Evolutionary conservation across 2,113 vertebrate species (phyloP).

Genomic region (Leptosomus discolor): DNA sequence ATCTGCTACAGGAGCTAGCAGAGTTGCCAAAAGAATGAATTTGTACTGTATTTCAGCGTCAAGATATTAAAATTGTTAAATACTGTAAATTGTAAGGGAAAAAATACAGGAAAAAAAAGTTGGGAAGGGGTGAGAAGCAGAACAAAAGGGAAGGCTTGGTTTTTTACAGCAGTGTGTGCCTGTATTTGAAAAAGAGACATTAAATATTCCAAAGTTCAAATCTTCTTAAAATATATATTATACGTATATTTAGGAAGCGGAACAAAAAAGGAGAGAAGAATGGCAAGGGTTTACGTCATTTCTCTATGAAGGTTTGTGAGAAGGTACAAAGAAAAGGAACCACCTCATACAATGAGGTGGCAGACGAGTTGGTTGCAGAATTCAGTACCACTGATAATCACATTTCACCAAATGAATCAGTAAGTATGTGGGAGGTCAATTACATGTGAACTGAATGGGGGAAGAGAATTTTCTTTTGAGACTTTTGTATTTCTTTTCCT

Average conservation of each 20-base stretch:
- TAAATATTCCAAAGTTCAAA: slow-evolving; percentile 35
- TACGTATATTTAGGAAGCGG: slow-evolving; percentile 81
- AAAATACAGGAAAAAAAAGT: not conserved
- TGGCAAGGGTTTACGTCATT: slow-evolving; percentile 96
- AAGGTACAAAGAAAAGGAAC: slow-evolving; percentile 98
- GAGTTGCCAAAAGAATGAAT: not conserved
- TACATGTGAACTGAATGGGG: slow-evolving; percentile 3
- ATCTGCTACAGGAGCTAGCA: not conserved
- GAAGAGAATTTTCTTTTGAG: slow-evolving; percentile 10
- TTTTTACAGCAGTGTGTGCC: not conserved
- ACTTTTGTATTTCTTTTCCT: not conserved
- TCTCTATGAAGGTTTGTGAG: slow-evolving; percentile 99
- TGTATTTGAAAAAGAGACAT: slow-evolving; percentile 44
- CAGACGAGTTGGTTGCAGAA: slow-evolving; percentile 96
- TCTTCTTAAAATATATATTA: slow-evolving; percentile 45
- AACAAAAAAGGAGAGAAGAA: slow-evolving; percentile 99
- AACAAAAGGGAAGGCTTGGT: not conserved
- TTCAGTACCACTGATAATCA: slow-evolving; percentile 96
- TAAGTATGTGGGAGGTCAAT: slow-evolving; percentile 70
- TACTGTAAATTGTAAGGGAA: not conserved
- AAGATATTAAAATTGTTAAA: not conserved
- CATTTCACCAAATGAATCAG: slow-evolving; percentile 93
- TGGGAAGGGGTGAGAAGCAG: not conserved
- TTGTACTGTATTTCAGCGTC: not conserved
- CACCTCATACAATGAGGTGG: slow-evolving; percentile 98